Evolutionary conservation across 2,888 invertebrate genomes (phyloP), one percentile per base, ranked within the genome.

Genomic region (Camponotus fellah): DNA sequence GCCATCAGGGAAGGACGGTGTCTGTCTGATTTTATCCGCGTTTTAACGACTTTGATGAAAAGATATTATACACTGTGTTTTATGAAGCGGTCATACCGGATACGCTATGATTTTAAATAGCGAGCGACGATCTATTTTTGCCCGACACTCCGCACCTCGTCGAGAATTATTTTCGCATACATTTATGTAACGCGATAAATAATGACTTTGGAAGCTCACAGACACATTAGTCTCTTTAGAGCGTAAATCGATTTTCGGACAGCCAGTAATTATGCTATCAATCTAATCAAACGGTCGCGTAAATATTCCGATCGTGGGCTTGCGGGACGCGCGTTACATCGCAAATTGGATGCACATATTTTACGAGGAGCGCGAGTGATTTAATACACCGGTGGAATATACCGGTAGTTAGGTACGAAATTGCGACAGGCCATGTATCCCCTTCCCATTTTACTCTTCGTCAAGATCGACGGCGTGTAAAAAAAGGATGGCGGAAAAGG

Each of bases 291-390:
- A 34, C 34, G 71, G 40, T 53, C 76, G 56, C 68, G 58, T 69
- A 69, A 79, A 43, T 79, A 79, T 79, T 79, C 58, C 58, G 26
- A 53, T 76, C 66, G 56, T 26, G 66, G 8, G 6, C 43, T 32
- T 17, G 58, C 34, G 32, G 43, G 58, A 77, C 56, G 68, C 58
- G 21, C 10, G 69, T 60, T 58, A 58, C 5, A n/a, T 34, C 32
- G 79, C 46, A 80, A 80, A 72, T 72, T 80, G 72, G 72, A 80
- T 60, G 58, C 79, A 60, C 60, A 79, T 79, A 79, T 79, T 79
- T 79, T 71, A 71, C 71, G 46, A 34, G 26, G n/a, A 56, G 34
- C 58, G 46, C 71, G 71, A 71, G 79, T 79, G 71, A 79, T 79
- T 79, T 79, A 79, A 79, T 79, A 79, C 43, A 79, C 43, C 58